Percentiles rank a stretch among this genome's conserved stretches.
Evolutionary conservation across 2,797 vertebrate genomes (phyloP).

Genomic region (Ataeniobius toweri): DNA sequence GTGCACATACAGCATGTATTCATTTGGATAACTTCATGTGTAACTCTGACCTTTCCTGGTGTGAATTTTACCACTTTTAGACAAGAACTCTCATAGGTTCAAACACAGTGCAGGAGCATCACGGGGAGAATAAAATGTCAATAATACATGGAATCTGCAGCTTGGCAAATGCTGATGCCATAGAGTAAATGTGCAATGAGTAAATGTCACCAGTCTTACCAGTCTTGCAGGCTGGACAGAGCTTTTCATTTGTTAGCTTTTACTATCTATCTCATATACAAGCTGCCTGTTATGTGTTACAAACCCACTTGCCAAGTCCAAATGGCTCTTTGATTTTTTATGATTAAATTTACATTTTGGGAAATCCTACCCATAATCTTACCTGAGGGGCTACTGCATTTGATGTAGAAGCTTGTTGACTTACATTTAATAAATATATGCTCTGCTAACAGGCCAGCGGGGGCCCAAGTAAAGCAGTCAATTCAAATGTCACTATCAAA

Average conservation of each 20-base stretch:
- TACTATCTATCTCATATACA: constrained; percentile 69
- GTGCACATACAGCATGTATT: not conserved
- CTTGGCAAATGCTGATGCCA: constrained; percentile 61
- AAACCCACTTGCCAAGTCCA: constrained; percentile 65
- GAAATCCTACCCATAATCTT: constrained; percentile 25
- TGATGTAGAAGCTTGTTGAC: constrained; percentile 49
- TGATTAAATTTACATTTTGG: constrained; percentile 62
- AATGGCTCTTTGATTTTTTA: constrained; percentile 74
- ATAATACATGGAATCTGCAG: constrained; percentile 49
- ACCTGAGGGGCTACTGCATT: not conserved
- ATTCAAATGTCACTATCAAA: constrained; percentile 53
- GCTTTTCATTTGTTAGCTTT: constrained; percentile 75
- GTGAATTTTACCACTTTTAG: constrained; percentile 14
- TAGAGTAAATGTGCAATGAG: constrained; percentile 65
- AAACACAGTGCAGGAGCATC: constrained; percentile 36
- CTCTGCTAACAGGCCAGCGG: constrained; percentile 52
- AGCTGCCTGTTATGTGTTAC: constrained; percentile 67
- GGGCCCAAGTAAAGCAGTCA: constrained; percentile 62
- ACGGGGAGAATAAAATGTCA: constrained; percentile 62
- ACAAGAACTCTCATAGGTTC: constrained; percentile 9
- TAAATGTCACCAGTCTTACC: constrained; percentile 72
- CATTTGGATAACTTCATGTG: not conserved
- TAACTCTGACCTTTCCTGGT: constrained; percentile 39
- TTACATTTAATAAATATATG: constrained; percentile 55
- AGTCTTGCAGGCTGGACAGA: constrained; percentile 55